Percentiles rank a stretch among this genome's conserved stretches.
Conservation (phyloP, 2,888 invertebrate genomes). For the Drosophila ustulata region DNA sequence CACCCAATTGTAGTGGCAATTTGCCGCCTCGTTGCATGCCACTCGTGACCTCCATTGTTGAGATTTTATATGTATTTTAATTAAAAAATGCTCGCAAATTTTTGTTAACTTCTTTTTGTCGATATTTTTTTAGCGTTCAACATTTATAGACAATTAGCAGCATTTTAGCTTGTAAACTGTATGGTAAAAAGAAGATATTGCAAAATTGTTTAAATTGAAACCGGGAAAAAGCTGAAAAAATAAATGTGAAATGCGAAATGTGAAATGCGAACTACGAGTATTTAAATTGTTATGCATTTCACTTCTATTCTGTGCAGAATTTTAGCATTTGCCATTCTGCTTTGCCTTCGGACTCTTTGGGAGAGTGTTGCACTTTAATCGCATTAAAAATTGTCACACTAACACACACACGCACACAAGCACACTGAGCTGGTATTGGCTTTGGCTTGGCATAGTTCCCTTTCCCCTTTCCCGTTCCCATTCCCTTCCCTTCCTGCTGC, state of each 20-base stretch:
- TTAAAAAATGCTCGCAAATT: conserved; percentile 16
- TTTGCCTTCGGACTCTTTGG: conserved; percentile 31
- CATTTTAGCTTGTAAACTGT: conserved; percentile 33
- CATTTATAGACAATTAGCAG: conserved; percentile 25
- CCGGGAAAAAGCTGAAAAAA: conserved; percentile 6
- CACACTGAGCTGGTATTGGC: conserved; percentile 16
- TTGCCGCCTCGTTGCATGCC: conserved; percentile 22
- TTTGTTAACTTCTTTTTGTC: conserved; percentile 15
- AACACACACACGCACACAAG: conserved; percentile 43
- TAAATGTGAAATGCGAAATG: conserved; percentile 4
- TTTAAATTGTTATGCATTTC: conserved; percentile 22
- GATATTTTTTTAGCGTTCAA: conserved; percentile 28
- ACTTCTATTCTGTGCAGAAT: conserved; percentile 2
- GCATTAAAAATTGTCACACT: conserved; percentile 75
- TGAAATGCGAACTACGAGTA: conserved; percentile 1
- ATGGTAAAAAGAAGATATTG: conserved; percentile 3
- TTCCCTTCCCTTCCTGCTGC: conserved; percentile 36
- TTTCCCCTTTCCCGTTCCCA: too few species aligned
- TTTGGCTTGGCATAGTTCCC: conserved; percentile 52
- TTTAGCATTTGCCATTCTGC: conserved; percentile 30
- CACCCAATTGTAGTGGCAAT: conserved; percentile 48
- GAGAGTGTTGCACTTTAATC: conserved; percentile 79
- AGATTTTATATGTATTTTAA: conserved; percentile 16
- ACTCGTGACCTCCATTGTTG: conserved; percentile 31
- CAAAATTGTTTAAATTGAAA: conserved; percentile 24